Base-by-base conservation (phyloP, 2,888 invertebrate genomes). In the Drosophila eohydei region DNA sequence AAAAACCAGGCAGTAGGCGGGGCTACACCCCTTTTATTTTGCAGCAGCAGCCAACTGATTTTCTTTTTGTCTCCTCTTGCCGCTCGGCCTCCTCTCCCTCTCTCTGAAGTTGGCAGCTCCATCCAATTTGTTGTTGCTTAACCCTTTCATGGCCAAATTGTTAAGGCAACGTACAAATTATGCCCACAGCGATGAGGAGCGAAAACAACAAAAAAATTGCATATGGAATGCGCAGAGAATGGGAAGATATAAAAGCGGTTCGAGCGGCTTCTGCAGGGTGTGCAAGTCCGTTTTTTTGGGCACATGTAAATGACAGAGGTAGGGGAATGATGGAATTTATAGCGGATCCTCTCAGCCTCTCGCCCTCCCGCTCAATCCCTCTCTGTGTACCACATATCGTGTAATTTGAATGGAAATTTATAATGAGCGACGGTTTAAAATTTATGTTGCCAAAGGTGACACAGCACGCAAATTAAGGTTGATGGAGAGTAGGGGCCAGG, bases 351-450 rank as follows among this genome's bases (percentile, higher is more conserved):
- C 38, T 54, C n/a, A 0, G 8, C 8, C 38, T 9, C 34, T 34
- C 34, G 11, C 26, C 2, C 38, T 54, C 36, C 36, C 36, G 14
- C 21, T 21, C 34, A 26, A 2, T 9, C 36, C 36, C 36, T 21
- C 21, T 21, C 34, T 38, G 3, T 9, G 26, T 4, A 4, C 44
- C 81, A 67, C 70, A 71, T 62, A 58, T 86, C 84, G 72, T 84
- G 81, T 90, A 83, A 84, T 84, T 88, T 90, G 90, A 88, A 84
- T 90, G 84, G 81, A 90, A 86, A 84, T 88, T 83, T 86, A 90
- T 84, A 84, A 84, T 84, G 90, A 84, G 90, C 77, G 87, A 67
- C 89, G 74, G 71, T 80, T 88, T 77, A 72, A 80, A 90, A 77
- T 83, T 80, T 71, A 79, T 82, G 74, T 72, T 58, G 61, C 79